Percentiles rank a stretch among this genome's conserved stretches.
Evolutionary conservation across 2,888 invertebrate genomes (phyloP).

Genomic region (Fragum sueziense): DNA sequence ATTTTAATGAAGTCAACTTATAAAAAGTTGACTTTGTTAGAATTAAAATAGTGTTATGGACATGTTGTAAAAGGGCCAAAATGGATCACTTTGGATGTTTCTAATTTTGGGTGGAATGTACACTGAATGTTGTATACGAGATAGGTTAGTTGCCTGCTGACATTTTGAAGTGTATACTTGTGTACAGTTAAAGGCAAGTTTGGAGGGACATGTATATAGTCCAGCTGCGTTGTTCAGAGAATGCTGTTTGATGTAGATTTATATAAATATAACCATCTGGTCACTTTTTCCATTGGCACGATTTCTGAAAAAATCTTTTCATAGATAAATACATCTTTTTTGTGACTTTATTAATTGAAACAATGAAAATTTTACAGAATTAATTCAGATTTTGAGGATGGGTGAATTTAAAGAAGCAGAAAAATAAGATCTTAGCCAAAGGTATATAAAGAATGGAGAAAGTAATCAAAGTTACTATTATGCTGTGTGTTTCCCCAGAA

Average conservation of each 20-base stretch:
- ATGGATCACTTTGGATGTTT: slow-evolving; percentile 16
- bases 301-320: background rate
- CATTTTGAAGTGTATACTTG: slow-evolving; percentile 12
- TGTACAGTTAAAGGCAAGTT: background rate
- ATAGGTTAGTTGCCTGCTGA: slow-evolving; percentile 22
- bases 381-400: too few species aligned
- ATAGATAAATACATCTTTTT: background rate
- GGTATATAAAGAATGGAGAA: slow-evolving; percentile 44
- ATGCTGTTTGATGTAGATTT: slow-evolving; percentile 20
- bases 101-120: slow-evolving; percentile 25
- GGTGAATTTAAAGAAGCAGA: too few species aligned
- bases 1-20: too few species aligned
- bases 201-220: background rate
- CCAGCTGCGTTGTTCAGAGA: slow-evolving; percentile 11
- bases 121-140: slow-evolving; percentile 29
- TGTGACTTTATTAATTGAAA: background rate
- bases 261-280: background rate
- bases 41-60: too few species aligned
- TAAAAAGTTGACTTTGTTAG: too few species aligned
- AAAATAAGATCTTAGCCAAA: too few species aligned
- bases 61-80: too few species aligned
- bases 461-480: slow-evolving; percentile 26
- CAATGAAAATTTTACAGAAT: too few species aligned
- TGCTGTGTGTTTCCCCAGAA: slow-evolving; percentile 58
- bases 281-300: slow-evolving; percentile 9